These are phyloP conservation scores for Rhipidura dahli DNA, from an alignment of 2,113 vertebrate species.

Conservation along the genomic window DNA sequence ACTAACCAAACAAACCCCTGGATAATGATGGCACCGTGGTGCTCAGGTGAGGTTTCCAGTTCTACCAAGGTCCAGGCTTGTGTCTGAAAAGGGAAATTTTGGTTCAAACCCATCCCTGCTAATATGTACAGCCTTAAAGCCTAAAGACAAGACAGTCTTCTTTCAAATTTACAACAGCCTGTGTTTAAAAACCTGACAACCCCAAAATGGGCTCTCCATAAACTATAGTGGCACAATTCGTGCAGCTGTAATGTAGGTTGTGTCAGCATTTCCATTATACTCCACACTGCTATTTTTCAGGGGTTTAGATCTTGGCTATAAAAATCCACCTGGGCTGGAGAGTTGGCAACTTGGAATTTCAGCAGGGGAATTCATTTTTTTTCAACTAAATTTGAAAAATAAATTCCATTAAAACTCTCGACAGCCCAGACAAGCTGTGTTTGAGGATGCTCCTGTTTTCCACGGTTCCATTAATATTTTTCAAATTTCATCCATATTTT, in stretches of 20 bases:
- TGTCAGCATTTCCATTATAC: conserved; percentile 75
- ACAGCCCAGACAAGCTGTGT: neutral
- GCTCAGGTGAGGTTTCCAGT: neutral
- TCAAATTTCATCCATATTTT: neutral
- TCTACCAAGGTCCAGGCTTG: neutral
- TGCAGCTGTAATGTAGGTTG: conserved; percentile 73
- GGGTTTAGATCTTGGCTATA: conserved; percentile 67
- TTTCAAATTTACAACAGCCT: conserved; percentile 77
- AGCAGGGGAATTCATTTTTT: conserved; percentile 43
- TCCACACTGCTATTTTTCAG: conserved; percentile 62
- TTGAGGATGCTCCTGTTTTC: neutral
- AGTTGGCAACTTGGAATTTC: conserved; percentile 53
- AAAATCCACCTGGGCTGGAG: conserved; percentile 69
- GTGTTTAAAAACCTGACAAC: conserved; percentile 81
- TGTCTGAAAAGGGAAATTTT: neutral
- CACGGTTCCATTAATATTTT: neutral
- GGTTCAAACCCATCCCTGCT: conserved; percentile 1
- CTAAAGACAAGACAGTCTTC: conserved; percentile 68
- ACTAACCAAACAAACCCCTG: fast-evolving
- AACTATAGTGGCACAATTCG: conserved; percentile 66
- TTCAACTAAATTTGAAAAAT: conserved; percentile 56
- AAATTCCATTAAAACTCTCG: neutral
- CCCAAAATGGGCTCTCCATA: conserved; percentile 79
- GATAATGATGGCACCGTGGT: neutral
- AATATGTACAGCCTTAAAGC: conserved; percentile 59